These are phyloP conservation scores for Ciconia stormi DNA, from an alignment of 2,113 vertebrate genomes.

Conservation along the genomic window DNA sequence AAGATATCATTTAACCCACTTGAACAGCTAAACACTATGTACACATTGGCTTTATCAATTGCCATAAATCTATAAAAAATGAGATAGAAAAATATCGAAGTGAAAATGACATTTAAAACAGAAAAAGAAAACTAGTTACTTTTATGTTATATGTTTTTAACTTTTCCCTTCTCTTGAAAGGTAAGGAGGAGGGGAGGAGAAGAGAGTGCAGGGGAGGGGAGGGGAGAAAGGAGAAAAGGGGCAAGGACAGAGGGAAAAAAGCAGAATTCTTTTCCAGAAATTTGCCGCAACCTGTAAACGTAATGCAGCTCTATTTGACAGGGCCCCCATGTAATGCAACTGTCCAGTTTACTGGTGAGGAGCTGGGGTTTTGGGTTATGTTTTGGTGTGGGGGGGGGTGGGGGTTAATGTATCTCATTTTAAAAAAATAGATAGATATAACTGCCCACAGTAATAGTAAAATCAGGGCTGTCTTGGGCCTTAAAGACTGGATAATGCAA, in stretches of 20 bases:
- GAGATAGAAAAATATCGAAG: background rate
- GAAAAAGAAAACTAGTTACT: background rate
- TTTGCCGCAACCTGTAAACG: background rate
- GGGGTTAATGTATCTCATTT: too few species aligned
- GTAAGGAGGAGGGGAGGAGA: background rate
- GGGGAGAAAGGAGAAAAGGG: background rate
- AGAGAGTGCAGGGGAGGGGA: background rate
- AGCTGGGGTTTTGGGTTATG: background rate
- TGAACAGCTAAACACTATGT: background rate
- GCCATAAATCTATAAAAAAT: background rate
- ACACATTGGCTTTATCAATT: background rate
- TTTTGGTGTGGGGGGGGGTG: background rate
- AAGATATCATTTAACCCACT: background rate
- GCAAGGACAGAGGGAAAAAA: background rate
- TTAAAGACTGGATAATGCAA: background rate
- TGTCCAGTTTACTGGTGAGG: background rate
- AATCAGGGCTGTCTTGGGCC: background rate
- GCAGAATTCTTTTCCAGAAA: background rate
- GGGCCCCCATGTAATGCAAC: background rate
- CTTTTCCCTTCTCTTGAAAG: background rate
- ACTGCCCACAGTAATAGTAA: background rate
- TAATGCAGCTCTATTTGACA: background rate
- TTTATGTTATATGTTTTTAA: background rate
- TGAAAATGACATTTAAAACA: background rate
- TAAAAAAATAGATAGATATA: background rate